These are phyloP conservation scores for Chloroclystis v-ata DNA, from an alignment of 2,888 invertebrate genomes.

Conservation along the genomic window DNA sequence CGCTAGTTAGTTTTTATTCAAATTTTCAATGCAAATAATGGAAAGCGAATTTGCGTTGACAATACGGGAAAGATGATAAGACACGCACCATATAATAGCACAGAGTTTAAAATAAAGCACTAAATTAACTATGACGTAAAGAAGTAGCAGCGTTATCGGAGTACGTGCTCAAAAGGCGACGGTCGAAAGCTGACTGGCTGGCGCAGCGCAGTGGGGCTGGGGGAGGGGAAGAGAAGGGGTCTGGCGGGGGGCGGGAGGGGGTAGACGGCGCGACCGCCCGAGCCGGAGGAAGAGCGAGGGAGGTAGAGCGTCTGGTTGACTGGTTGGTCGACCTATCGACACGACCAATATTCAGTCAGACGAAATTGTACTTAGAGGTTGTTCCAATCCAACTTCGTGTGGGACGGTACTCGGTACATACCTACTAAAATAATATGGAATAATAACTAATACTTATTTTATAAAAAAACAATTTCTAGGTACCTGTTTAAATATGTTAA, in stretches of 20 bases:
- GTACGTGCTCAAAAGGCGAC: conserved; percentile 42
- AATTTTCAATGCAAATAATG: conserved; percentile 34
- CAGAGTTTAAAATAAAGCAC: conserved; percentile 54
- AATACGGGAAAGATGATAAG: conserved; percentile 35
- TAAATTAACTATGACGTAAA: conserved; percentile 72
- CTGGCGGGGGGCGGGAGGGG: conserved; percentile 41
- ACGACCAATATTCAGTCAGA: conserved; percentile 54
- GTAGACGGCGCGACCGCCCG: conserved; percentile 52
- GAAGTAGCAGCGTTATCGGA: conserved; percentile 36
- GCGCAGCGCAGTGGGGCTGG: conserved; percentile 61
- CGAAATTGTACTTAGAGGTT: conserved; percentile 48
- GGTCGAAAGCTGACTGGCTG: conserved; percentile 66
- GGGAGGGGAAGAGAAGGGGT: conserved; percentile 26
- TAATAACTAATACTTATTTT: too few relatives aligned
- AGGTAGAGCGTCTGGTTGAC: conserved; percentile 73
- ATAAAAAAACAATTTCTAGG: too few relatives aligned
- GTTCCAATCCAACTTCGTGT: conserved; percentile 36
- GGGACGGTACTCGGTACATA: too few relatives aligned
- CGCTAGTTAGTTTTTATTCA: conserved; percentile 54
- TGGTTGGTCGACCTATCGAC: conserved; percentile 75
- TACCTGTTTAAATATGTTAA: too few relatives aligned
- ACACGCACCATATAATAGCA: conserved; percentile 56
- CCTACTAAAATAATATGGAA: too few relatives aligned
- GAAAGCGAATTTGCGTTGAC: conserved; percentile 29
- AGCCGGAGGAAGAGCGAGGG: conserved; percentile 50